Base-by-base conservation (phyloP, 2,888 invertebrate species). In the Phyllotreta cruciferae region DNA sequence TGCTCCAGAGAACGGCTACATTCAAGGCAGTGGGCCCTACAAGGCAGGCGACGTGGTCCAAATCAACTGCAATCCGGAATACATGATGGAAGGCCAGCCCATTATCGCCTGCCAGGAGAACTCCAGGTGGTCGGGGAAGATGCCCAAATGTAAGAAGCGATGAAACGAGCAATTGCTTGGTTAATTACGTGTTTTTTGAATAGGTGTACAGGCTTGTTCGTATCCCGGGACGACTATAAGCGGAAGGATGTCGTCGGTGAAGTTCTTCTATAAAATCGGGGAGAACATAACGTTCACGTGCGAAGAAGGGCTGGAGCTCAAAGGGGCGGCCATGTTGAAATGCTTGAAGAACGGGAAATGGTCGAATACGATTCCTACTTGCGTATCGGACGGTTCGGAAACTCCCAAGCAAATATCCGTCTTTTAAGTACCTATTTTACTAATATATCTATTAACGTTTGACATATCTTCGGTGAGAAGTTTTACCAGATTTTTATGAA, bases 1-100 rank as follows among this genome's bases (percentile, higher is more conserved):
- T 6, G 85, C 89, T 0, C 93, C 92, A 0, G 86, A 88, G 39
- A 88, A 92, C 66, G 93, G 93, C 54, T 91, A 90, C 81, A 88
- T 92, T 63, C 89, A 91, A 74, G 92, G 92, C 9, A 87, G 86
- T 14, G 89, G 89, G 0, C 91, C 90, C 6, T 93, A 90, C 82
- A 87, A 91, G 70, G 92, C 92, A 8, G 93, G 94, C 0, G 93
- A 94, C 80, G 89, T 93, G 56, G 88, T 94, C 34, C 92, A 93
- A 79, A 92, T 93, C 83, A 92, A 91, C 78, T 95, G 94, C 80
- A 90, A 92, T 81, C 89, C 91, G 6, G 93, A 93, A 72, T 93
- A 89, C 80, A 93, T 94, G 86, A 89, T 94, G 86, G 93, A 93
- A 79, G 94, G 95, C 1, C 87, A 92, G 72, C 92, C 93, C n/a